phyloP scores from a whole-genome alignment of 2,797 vertebrate species.

The Trachurus trachurus region DNA sequence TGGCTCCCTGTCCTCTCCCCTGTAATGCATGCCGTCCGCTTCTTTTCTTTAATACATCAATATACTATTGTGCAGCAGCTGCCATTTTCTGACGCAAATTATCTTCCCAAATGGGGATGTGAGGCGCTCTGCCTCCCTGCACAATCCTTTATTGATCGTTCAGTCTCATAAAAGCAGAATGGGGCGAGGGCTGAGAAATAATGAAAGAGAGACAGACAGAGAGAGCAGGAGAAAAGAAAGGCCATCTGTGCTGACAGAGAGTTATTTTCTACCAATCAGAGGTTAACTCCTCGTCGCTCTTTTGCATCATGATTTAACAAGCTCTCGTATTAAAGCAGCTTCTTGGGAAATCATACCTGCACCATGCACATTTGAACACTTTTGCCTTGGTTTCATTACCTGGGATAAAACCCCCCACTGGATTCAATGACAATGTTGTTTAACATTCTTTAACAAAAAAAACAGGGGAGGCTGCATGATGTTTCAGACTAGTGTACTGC shows the following conservation, averaged over 20 bases:
- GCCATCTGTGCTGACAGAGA: conserved; percentile 87
- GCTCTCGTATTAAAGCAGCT: conserved; percentile 72
- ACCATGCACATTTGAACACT: background rate
- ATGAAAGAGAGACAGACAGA: conserved; percentile 56
- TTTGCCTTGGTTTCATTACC: background rate
- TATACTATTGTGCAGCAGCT: conserved; percentile 79
- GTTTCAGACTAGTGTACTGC: background rate
- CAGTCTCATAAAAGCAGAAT: conserved; percentile 88
- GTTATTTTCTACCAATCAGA: conserved; percentile 92
- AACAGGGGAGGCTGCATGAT: background rate
- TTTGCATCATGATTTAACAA: conserved; percentile 94
- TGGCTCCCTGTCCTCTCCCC: conserved; percentile 37
- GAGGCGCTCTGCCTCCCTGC: conserved; percentile 82
- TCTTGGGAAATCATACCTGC: conserved; percentile 12
- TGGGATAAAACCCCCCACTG: background rate
- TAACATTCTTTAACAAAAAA: background rate
- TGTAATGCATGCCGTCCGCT: conserved; percentile 70
- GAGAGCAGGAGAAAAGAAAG: conserved; percentile 47
- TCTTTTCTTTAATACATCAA: conserved; percentile 89
- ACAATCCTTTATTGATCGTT: conserved; percentile 94
- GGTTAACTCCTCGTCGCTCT: conserved; percentile 96
- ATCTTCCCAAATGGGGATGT: conserved; percentile 84
- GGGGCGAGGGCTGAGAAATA: conserved; percentile 57
- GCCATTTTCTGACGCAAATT: conserved; percentile 89
- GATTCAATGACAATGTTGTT: background rate